Evolutionary conservation across 2,113 vertebrate genomes (phyloP).

Genomic region (Coturnix japonica): DNA sequence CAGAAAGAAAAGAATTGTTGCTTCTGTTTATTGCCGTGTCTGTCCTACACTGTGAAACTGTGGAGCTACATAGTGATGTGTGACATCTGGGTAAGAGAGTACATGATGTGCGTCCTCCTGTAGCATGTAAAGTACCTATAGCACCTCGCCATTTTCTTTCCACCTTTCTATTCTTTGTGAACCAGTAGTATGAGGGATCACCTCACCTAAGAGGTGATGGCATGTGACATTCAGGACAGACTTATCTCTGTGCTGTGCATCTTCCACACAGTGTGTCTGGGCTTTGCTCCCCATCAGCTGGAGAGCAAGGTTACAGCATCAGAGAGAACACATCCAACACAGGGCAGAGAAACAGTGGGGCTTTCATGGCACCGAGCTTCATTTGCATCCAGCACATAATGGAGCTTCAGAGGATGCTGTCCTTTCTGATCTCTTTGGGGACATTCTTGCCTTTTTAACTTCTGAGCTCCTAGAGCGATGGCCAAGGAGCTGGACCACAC

Average conservation of each 20-base stretch:
- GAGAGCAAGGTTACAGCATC: conserved; percentile 55
- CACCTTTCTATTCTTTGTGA: rapidly evolving
- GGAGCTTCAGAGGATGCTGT: conserved; percentile 15
- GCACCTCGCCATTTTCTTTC: neutral
- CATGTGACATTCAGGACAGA: neutral
- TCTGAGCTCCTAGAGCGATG: conserved; percentile 20
- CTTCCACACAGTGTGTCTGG: neutral
- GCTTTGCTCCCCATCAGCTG: neutral
- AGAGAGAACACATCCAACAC: neutral
- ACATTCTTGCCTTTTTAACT: conserved; percentile 66
- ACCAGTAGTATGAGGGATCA: neutral
- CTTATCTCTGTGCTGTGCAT: neutral
- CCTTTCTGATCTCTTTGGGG: neutral
- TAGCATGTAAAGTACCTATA: neutral
- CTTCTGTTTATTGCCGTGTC: neutral
- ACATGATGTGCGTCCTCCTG: neutral
- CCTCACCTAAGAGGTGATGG: neutral
- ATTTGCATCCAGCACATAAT: conserved; percentile 53
- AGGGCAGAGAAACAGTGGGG: conserved; percentile 17
- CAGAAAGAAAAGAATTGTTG: neutral
- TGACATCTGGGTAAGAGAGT: neutral
- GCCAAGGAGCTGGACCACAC: conserved; percentile 11
- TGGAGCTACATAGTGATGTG: rapidly evolving
- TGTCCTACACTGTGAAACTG: neutral
- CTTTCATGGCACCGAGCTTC: conserved; percentile 49